Conservation (phyloP, 1,140 invertebrate genomes). For the Drosophila sp. region DNA sequence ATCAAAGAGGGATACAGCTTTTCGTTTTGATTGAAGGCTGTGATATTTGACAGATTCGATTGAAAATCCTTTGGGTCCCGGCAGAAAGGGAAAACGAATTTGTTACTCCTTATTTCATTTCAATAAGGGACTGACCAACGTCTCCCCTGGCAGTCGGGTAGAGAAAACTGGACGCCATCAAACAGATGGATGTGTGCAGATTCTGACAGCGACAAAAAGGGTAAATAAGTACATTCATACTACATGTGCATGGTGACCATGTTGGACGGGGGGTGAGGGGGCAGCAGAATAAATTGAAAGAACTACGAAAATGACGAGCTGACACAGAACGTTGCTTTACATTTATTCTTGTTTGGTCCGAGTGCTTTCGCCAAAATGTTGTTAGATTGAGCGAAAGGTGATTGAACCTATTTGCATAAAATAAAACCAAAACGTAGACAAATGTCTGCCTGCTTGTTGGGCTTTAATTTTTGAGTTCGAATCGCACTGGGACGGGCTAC, state of each 20-base stretch:
- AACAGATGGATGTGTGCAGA: slow-evolving; percentile 69
- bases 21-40: slow-evolving; percentile 79
- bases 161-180: slow-evolving; percentile 42
- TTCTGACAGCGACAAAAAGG: slow-evolving; percentile 72
- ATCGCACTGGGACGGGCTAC: slow-evolving; percentile 12
- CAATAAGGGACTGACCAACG: slow-evolving; percentile 58
- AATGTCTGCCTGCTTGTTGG: slow-evolving; percentile 29
- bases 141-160: slow-evolving; percentile 6
- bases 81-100: slow-evolving; percentile 42
- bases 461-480: slow-evolving; percentile 38
- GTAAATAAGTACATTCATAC: slow-evolving; percentile 39
- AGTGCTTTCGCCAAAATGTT: slow-evolving; percentile 44
- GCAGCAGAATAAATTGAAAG: slow-evolving; percentile 74
- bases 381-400: slow-evolving; percentile 65
- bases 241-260: not conserved
- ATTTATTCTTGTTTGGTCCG: slow-evolving; percentile 3
- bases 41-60: slow-evolving; percentile 83
- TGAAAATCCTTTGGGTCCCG: slow-evolving; percentile 77
- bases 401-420: slow-evolving; percentile 77
- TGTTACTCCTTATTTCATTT: slow-evolving; percentile 54
- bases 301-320: slow-evolving; percentile 72
- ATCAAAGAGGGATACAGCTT: slow-evolving; percentile 63
- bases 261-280: slow-evolving; percentile 34
- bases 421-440: slow-evolving; percentile 45
- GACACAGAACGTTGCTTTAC: slow-evolving; percentile 13